A percentile compares a stretch with the other conserved stretches of the same genome.
Evolutionary conservation across 1,140 invertebrate genomes (phyloP).

Genomic region (Pectinophora gossypiella): DNA sequence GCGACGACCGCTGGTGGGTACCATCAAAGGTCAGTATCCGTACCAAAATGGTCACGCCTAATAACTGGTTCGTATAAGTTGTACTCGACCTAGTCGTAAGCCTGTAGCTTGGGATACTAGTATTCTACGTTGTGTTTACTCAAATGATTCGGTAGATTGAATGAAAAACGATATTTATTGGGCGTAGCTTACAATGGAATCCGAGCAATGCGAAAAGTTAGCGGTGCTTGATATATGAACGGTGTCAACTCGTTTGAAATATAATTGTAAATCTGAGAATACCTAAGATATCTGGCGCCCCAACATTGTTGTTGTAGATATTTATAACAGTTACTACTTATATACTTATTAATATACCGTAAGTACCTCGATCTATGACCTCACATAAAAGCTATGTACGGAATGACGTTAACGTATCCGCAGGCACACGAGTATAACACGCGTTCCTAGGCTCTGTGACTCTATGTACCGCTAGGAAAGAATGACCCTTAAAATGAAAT

Average conservation of each 20-base stretch:
- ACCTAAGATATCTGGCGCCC: neutral
- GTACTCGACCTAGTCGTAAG: constrained; percentile 66
- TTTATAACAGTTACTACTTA: too few species aligned
- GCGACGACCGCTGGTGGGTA: constrained; percentile 48
- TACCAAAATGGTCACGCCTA: constrained; percentile 73
- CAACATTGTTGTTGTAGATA: neutral
- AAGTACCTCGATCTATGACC: neutral
- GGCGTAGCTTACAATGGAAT: neutral
- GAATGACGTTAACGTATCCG: too few species aligned
- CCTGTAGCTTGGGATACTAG: constrained; percentile 65
- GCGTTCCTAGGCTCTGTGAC: too few species aligned
- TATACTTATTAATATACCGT: too few species aligned
- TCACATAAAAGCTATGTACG: too few species aligned
- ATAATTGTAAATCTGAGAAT: neutral
- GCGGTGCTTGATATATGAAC: neutral
- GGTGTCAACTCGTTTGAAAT: neutral
- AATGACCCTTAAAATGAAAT: too few species aligned
- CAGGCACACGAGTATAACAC: too few species aligned
- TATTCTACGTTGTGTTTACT: constrained; percentile 65
- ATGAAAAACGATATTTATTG: constrained; percentile 26
- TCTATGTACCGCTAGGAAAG: too few species aligned
- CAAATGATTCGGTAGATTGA: constrained; percentile 54
- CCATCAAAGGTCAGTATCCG: constrained; percentile 72
- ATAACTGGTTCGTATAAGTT: constrained; percentile 70
- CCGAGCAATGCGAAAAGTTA: neutral